These are phyloP conservation scores for Onychomys leucogaster DNA, from an alignment of 2,797 vertebrate genomes.

Conservation along the genomic window DNA sequence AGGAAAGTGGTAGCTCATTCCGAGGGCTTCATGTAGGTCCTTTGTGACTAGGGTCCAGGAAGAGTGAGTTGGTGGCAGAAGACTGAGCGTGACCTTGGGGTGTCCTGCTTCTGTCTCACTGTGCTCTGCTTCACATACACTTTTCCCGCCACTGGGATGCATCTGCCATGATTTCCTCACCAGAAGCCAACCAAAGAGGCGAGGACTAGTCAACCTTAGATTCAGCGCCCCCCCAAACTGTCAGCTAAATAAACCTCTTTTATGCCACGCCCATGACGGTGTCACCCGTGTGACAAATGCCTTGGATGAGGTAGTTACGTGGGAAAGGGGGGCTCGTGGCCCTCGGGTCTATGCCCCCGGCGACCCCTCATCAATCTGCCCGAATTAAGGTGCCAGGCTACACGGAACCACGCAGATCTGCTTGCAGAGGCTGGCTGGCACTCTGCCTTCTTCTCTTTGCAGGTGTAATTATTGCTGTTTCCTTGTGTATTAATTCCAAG, in stretches of 20 bases:
- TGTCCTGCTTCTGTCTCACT: neutral
- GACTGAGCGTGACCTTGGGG: neutral
- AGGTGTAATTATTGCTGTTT: no score
- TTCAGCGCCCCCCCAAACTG: neutral
- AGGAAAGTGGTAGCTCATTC: neutral
- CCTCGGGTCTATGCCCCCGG: no score
- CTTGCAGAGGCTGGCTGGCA: no score
- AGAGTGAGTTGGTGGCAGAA: neutral
- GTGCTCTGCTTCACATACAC: neutral
- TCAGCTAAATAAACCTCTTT: neutral
- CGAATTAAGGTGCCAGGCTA: no score
- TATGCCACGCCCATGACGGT: no score
- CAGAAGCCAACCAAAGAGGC: neutral
- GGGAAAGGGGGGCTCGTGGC: no score
- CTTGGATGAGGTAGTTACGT: no score
- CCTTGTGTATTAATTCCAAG: no score
- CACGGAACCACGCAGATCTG: no score
- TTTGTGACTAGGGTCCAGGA: neutral
- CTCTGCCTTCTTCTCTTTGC: no score
- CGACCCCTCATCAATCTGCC: no score
- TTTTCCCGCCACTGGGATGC: neutral
- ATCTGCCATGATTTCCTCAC: neutral
- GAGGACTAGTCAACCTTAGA: neutral
- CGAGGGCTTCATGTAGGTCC: neutral
- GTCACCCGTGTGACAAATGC: no score